Evolutionary conservation across 2,797 vertebrate genomes (phyloP), one percentile per base, ranked within the genome.

Genomic region (Crax fasciolata): DNA sequence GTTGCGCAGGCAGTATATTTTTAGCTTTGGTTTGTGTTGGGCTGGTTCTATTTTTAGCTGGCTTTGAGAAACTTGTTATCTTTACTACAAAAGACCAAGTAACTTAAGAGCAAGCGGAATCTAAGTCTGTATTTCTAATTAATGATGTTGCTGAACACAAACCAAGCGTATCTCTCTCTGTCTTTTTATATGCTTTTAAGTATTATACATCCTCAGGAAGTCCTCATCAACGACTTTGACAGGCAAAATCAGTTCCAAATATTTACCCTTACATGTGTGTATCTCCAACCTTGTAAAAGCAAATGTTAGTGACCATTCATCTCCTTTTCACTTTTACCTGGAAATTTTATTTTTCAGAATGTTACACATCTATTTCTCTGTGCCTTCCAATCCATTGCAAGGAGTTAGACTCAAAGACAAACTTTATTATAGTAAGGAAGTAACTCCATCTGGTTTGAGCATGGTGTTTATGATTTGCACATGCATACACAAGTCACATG

Each of bases 41-140:
- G 19, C 32, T 54, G 0, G 0, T 6, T 84, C 70, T 94, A 84
- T 81, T 94, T 91, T 91, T 85, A 87, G 52, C 41, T 51, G 55
- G 32, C 74, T 94, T 89, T 93, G 84, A 79, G 61, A 70, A 88
- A 82, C 77, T 85, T 93, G 7, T 83, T 93, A 91, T 85, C 78
- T 94, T 92, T 43, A 85, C 79, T 6, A 68, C 72, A 80, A 91
- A 89, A 83, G 89, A 68, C 78, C 61, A 89, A 91, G 59, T 55
- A 87, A 79, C 63, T 76, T 65, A 61, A 84, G 70, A 67, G 84
- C 82, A 65, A 92, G 62, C 76, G 87, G 87, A 85, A n/a, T 23
- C 54, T 3, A 8, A 74, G 48, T 24, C 87, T 94, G 81, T 32
- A 66, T 87, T 90, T 93, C 59, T 83, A 93, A 90, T 96, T 89